Base-by-base conservation (phyloP, 2,888 invertebrate species). In the Escarpia spicata region DNA sequence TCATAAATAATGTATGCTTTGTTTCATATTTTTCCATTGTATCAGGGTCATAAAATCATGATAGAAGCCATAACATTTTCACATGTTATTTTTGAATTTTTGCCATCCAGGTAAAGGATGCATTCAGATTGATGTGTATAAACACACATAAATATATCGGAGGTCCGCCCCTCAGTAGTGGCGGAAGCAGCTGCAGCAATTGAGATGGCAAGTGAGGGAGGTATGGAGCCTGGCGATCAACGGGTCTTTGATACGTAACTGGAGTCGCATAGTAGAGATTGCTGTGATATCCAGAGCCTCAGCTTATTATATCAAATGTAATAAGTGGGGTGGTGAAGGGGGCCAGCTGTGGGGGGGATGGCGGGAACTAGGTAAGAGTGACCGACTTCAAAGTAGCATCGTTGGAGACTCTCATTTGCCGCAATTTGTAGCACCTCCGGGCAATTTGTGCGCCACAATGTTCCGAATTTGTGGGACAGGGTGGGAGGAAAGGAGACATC, bases 231-330 rank as follows among this genome's bases (percentile, higher is more conserved):
- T 75, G 26, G 26, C 19, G 19, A 75, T 26, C 75, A 75, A 26
- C 75, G 26, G 4, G 75, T 75, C n/a, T 75, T 75, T 75, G 75
- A 75, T 75, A 75, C 26, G 75, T 75, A 75, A 75, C 75, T 26
- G 75, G 75, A 75, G 75, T 75, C 19, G 75, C 75, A 75, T 75
- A 75, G 75, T 75, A 19, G 75, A 75, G 75, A 75, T 75, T 75
- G n/a, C 75, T 75, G 26, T 75, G 75, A 75, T 75, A 75, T 15
- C 75, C 75, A 26, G 75, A 75, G 75, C 19, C 75, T 19, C 19
- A 26, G 75, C 75, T 75, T 75, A 75, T 75, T 75, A 75, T 75
- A 75, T 75, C 75, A 75, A 26, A 75, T 75, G 75, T 75, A 75
- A 75, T 75, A 75, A 75, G 75, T 75, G 75, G 75, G 75, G 75